phyloP scores from a whole-genome alignment of 1,140 invertebrate species.

The Venustaconcha ellipsiformis region DNA sequence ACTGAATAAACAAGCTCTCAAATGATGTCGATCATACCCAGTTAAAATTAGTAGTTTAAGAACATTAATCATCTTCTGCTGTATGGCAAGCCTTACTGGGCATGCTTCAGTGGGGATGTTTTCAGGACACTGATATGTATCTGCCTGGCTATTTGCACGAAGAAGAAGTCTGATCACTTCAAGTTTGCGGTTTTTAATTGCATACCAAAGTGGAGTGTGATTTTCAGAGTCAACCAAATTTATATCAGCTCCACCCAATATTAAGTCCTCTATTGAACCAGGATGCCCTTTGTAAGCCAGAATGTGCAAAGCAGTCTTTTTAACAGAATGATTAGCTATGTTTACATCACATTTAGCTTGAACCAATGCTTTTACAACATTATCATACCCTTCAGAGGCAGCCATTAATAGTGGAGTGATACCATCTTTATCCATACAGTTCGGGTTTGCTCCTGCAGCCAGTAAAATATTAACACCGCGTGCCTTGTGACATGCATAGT shows the following conservation, averaged over 20 bases:
- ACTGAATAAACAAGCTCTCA: slow-evolving; percentile 30
- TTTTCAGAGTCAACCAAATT: slow-evolving; percentile 41
- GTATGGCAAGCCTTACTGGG: slow-evolving; percentile 41
- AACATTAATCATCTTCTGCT: slow-evolving; percentile 27
- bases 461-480: slow-evolving; percentile 44
- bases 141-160: slow-evolving; percentile 49
- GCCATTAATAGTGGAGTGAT: slow-evolving; percentile 59
- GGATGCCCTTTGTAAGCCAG: slow-evolving; percentile 60
- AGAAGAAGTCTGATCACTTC: slow-evolving; percentile 52
- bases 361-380: slow-evolving; percentile 45
- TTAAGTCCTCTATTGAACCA: slow-evolving; percentile 46
- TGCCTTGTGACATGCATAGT: slow-evolving; percentile 37
- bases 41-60: slow-evolving; percentile 52
- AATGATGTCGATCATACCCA: slow-evolving; percentile 48
- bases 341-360: slow-evolving; percentile 52
- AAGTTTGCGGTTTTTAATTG: slow-evolving; percentile 46
- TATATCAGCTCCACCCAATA: slow-evolving; percentile 47
- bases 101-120: slow-evolving; percentile 26
- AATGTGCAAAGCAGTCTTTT: slow-evolving; percentile 54
- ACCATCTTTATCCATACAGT: slow-evolving; percentile 50
- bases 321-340: slow-evolving; percentile 38
- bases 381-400: slow-evolving; percentile 58
- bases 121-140: slow-evolving; percentile 33
- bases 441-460: slow-evolving; percentile 51
- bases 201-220: slow-evolving; percentile 54